Base-by-base conservation (phyloP, 1,140 invertebrate genomes). In the Zaprionus davidi region DNA sequence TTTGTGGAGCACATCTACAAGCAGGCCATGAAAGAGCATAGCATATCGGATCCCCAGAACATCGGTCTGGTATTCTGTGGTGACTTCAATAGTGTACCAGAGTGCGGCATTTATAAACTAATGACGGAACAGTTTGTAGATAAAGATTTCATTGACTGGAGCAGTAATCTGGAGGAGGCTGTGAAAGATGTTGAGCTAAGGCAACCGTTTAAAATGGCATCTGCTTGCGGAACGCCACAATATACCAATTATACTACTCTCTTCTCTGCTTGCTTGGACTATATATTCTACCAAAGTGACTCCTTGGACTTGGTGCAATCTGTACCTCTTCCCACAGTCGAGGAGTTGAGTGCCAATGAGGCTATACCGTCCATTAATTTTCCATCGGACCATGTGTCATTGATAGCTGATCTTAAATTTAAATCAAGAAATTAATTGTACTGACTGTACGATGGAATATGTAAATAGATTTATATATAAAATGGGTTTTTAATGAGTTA, bases 361-460 rank as follows among this genome's bases (percentile, higher is more conserved):
- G 98, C 97, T 12, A 94, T 99, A 71, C 98, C 98, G 2, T 99
- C 96, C 82, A 93, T 96, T 17, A 95, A 96, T 9, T 97, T 97
- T 93, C 98, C 98, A 1, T 99, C 98, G 17, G 98, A 99, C 94
- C 98, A 99, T 93, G 93, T 99, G 76, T 96, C 98, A 58, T 93
- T 98, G 56, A 94, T 98, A 64, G 96, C 96, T 57, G 97, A 98
- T 93, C 93, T 99, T 36, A 93, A 93, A 44, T 92, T 91, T 76
- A 91, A 78, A 66, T 22, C 59, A 13, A 63, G n/a, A n/a, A 78
- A 36, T 59, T 56, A 44, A 76, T 36, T 44, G 24, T 34, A 22
- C 15, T 36, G 22, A 41, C 36, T 44, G 7, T 26, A 46, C 20
- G 15, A 3, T 62, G 36, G 24, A 7, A 46, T 28, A 46, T 62